Percentiles rank a stretch among this genome's conserved stretches.
Evolutionary conservation across 2,797 vertebrate genomes (phyloP).

Genomic region (Microctenopoma steveboyesi): DNA sequence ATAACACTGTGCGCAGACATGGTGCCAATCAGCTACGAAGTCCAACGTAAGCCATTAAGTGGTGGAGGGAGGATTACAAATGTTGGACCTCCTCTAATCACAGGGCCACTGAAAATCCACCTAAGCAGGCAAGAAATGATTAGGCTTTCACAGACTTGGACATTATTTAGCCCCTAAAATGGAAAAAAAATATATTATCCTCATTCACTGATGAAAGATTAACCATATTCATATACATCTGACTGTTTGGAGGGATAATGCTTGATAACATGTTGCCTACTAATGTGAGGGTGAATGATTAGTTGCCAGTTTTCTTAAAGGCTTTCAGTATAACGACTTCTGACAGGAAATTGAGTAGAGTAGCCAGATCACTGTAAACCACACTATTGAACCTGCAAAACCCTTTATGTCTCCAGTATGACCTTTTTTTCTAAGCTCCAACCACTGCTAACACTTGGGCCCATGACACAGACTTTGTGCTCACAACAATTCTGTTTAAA

Average conservation of each 20-base stretch:
- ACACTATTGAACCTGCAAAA: constrained; percentile 28
- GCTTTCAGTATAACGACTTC: constrained; percentile 32
- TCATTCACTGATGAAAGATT: constrained; percentile 35
- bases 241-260: constrained; percentile 6
- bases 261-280: constrained; percentile 20
- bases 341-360: constrained; percentile 44
- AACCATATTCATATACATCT: constrained; percentile 16
- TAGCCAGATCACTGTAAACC: constrained; percentile 35
- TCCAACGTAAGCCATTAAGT: constrained; percentile 74
- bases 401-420: constrained; percentile 30
- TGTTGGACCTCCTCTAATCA: constrained; percentile 74
- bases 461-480: constrained; percentile 48
- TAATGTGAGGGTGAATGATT: constrained; percentile 32
- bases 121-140: constrained; percentile 62
- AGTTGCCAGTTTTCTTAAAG: constrained; percentile 39
- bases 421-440: constrained; percentile 24
- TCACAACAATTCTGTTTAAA: constrained; percentile 74
- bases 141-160: constrained; percentile 57
- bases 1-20: constrained; percentile 60
- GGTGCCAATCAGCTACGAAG: constrained; percentile 63
- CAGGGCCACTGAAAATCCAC: constrained; percentile 70
- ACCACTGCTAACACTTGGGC: constrained; percentile 44
- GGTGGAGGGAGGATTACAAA: constrained; percentile 73
- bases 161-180: constrained; percentile 35
- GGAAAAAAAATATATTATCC: constrained; percentile 1